A percentile compares a stretch with the other conserved stretches of the same genome.
phyloP scores from a whole-genome alignment of 1,140 invertebrate genomes.

The Ridgeia piscesae region DNA sequence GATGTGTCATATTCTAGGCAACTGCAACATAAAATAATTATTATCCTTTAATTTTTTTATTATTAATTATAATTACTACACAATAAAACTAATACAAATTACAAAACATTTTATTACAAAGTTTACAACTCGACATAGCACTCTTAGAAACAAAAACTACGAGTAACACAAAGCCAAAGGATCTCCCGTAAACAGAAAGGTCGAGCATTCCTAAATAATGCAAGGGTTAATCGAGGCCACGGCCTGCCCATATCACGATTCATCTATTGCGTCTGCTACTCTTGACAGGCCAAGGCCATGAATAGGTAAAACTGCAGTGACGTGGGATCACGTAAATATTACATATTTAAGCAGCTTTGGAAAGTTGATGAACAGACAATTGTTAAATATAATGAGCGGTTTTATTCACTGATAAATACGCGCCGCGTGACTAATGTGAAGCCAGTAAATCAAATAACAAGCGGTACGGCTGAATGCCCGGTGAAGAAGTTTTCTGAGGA shows the following conservation, averaged over 20 bases:
- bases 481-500: background rate
- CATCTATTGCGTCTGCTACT: background rate
- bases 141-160: background rate
- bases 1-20: too few species aligned
- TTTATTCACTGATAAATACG: background rate
- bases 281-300: background rate
- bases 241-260: background rate
- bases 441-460: background rate
- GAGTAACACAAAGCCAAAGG: background rate
- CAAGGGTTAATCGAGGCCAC: background rate
- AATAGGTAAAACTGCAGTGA: background rate
- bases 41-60: too few species aligned
- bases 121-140: background rate
- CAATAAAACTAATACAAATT: background rate
- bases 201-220: background rate
- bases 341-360: background rate
- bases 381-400: background rate
- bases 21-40: too few species aligned
- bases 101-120: background rate
- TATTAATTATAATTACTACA: background rate
- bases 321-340: background rate
- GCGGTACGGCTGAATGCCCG: background rate
- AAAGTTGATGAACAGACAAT: background rate
- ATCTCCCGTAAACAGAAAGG: background rate
- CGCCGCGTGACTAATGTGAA: background rate